phyloP scores from a whole-genome alignment of 1,140 invertebrate genomes.

The Cydia splendana region DNA sequence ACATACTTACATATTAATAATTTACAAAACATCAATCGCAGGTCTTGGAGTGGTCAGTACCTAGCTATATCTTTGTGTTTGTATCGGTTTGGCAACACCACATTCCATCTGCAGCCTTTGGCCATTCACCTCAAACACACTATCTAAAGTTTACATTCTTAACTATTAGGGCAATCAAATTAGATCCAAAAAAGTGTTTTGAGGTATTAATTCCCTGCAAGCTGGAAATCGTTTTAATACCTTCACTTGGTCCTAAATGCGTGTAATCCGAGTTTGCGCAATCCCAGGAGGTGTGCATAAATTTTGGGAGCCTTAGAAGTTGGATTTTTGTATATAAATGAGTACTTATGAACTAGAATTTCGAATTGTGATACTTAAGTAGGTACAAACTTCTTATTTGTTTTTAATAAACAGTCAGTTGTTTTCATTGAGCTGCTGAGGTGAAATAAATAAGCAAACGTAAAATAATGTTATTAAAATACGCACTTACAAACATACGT shows the following conservation, averaged over 20 bases:
- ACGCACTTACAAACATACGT: neutral
- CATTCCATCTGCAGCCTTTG: constrained; percentile 4
- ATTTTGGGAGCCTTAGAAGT: too few species aligned
- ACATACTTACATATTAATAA: neutral
- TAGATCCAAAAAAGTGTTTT: too few species aligned
- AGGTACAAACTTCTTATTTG: neutral
- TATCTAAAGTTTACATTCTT: neutral
- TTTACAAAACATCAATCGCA: neutral
- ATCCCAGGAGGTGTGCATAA: too few species aligned
- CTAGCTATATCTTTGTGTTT: neutral
- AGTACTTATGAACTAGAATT: too few species aligned
- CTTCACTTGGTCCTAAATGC: too few species aligned
- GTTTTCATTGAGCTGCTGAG: too few species aligned
- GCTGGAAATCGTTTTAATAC: too few species aligned
- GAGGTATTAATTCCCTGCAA: too few species aligned
- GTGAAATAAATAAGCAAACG: too few species aligned
- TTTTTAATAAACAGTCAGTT: neutral
- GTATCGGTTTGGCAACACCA: constrained; percentile 1
- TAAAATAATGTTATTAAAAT: too few species aligned
- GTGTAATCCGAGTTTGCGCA: too few species aligned
- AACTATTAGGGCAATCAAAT: neutral
- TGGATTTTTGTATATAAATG: too few species aligned
- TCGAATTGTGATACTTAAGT: neutral
- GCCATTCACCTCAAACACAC: neutral
- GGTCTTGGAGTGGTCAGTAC: neutral